phyloP scores from a whole-genome alignment of 2,888 invertebrate genomes.

The Phania funesta region DNA sequence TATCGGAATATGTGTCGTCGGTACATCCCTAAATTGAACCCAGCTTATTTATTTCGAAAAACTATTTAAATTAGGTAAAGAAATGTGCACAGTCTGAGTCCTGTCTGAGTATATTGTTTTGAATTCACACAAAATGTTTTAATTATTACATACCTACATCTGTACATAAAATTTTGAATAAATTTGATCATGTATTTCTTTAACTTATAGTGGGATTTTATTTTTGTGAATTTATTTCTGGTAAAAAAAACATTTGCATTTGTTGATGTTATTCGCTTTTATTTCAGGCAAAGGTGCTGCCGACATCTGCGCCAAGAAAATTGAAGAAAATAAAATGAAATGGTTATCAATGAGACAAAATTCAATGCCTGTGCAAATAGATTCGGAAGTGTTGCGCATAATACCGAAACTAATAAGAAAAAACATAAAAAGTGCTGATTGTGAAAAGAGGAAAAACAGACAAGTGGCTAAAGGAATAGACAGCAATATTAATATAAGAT shows the following conservation, averaged over 20 bases:
- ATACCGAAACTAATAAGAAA: conserved; percentile 78
- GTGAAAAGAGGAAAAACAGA: conserved; percentile 64
- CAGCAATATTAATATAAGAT: not conserved
- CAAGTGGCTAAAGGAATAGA: conserved; percentile 43
- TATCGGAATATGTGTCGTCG: no score
- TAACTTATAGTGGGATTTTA: no score
- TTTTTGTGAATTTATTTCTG: not conserved
- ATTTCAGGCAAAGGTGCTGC: conserved; percentile 44
- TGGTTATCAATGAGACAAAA: conserved; percentile 77
- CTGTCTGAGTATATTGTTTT: no score
- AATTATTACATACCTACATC: no score
- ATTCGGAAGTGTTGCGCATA: conserved; percentile 78
- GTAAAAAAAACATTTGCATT: not conserved
- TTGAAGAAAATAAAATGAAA: conserved; percentile 68
- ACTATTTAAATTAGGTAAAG: no score
- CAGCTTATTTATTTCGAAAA: no score
- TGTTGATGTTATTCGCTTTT: conserved; percentile 18
- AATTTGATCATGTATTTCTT: no score
- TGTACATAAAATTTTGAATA: no score
- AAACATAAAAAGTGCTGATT: conserved; percentile 77
- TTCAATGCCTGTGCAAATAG: conserved; percentile 80
- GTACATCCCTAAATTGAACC: no score
- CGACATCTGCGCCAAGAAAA: conserved; percentile 50
- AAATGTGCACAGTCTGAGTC: no score
- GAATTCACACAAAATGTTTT: no score